A percentile compares a stretch with the other conserved stretches of the same genome.
phyloP scores from a whole-genome alignment of 1,140 invertebrate species.

The Anastatus disparis region DNA sequence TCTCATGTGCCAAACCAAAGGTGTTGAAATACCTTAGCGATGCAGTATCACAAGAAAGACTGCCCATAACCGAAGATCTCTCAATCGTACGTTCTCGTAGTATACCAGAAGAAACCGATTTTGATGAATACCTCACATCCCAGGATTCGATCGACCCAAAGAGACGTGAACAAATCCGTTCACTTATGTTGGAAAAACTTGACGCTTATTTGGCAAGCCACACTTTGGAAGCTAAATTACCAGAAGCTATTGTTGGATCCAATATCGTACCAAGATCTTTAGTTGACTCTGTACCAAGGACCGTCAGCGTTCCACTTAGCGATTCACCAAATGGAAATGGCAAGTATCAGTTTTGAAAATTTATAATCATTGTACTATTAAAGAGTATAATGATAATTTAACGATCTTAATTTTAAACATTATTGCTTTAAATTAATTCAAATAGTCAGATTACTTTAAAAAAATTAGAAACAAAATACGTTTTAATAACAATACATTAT shows the following conservation, averaged over 20 bases:
- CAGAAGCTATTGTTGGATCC: slow-evolving; percentile 59
- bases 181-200: slow-evolving; percentile 64
- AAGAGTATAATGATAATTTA: too few relatives aligned
- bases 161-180: slow-evolving; percentile 55
- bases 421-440: too few relatives aligned
- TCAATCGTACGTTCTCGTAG: slow-evolving; percentile 73
- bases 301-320: slow-evolving; percentile 75
- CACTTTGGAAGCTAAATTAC: slow-evolving; percentile 62
- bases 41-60: slow-evolving; percentile 73
- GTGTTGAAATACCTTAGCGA: slow-evolving; percentile 77
- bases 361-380: too few relatives aligned
- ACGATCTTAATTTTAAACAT: too few relatives aligned
- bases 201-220: slow-evolving; percentile 65
- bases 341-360: slow-evolving; percentile 46
- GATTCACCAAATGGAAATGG: slow-evolving; percentile 71
- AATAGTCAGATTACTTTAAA: too few relatives aligned
- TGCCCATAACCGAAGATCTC: slow-evolving; percentile 79
- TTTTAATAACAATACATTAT: too few relatives aligned
- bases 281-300: slow-evolving; percentile 73
- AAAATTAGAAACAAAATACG: too few relatives aligned
- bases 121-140: slow-evolving; percentile 51
- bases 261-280: slow-evolving; percentile 75
- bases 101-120: slow-evolving; percentile 65
- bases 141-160: slow-evolving; percentile 51
- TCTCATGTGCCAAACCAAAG: slow-evolving; percentile 79